Base-by-base conservation (phyloP, 2,888 invertebrate species). In the Pseudoips prasinana region DNA sequence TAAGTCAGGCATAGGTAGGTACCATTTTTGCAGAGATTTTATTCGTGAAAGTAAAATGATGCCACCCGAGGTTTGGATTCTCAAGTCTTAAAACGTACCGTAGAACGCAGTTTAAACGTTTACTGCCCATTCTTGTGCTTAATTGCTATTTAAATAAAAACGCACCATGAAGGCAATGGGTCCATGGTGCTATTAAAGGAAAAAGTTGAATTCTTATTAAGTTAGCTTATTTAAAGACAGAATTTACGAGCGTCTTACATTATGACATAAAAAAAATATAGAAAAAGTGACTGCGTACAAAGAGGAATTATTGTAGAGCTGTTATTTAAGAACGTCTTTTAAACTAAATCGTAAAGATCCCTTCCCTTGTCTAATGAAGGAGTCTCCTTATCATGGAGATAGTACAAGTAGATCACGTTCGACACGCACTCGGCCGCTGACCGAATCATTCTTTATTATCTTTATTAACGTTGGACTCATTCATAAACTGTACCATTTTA, bases 111-210 rank as follows among this genome's bases (percentile, higher is more conserved):
- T 65, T 75, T 81, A 78, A 81, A 82, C 75, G 64, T 84, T 86
- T 81, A 86, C 82, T 73, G 73, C 82, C 84, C 82, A 84, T 86
- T 86, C 86, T 85, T 84, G 76, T 70, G 73, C 70, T 83, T 85
- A 86, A 85, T 85, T 85, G 83, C 79, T 80, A 79, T 85, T 86
- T 76, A 84, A 86, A 85, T 81, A 83, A 85, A 82, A 84, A 83
- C 78, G 69, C 66, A 75, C 81, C 77, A 75, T 78, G 79, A 81
- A 78, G 63, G 74, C 73, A 79, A 76, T 73, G 67, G 64, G 62
- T 63, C 68, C 70, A 61, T 58, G 57, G 50, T 63, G 70, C 70
- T 65, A 62, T 62, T 59, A 62, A 68, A 66, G 42, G 40, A 66
- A 71, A 62, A 57, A 44, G 48, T 61, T 48, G 53, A 57, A 60